Percentiles rank a stretch among this genome's conserved stretches.
Conservation (phyloP, 2,888 invertebrate genomes). For the Yponomeuta sedellus region DNA sequence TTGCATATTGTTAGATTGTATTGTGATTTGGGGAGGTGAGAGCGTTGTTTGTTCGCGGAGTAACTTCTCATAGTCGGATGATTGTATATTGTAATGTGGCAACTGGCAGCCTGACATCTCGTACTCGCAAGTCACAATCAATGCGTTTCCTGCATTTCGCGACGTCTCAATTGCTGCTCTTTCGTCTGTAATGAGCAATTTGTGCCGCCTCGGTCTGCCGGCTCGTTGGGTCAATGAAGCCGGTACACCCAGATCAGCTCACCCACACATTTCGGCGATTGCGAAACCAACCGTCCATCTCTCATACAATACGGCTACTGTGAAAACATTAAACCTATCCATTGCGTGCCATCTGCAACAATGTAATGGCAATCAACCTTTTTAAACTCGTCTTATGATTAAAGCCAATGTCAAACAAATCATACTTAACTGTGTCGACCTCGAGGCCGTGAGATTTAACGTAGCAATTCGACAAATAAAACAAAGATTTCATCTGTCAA, state of each 20-base stretch:
- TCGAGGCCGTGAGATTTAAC: slow-evolving; percentile 4
- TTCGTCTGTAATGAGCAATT: slow-evolving; percentile 66
- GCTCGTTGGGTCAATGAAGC: slow-evolving; percentile 42
- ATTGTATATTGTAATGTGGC: slow-evolving; percentile 20
- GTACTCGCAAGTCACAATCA: slow-evolving; percentile 62
- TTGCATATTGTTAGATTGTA: slow-evolving; percentile 27
- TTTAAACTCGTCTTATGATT: slow-evolving; percentile 8
- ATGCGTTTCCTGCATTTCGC: slow-evolving; percentile 58
- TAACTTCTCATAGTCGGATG: neutral
- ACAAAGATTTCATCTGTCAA: neutral
- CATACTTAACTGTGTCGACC: slow-evolving; percentile 13
- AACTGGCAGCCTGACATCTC: slow-evolving; percentile 35
- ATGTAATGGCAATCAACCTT: slow-evolving; percentile 9
- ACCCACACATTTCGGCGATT: slow-evolving; percentile 11
- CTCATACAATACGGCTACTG: neutral
- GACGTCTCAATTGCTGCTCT: slow-evolving; percentile 73
- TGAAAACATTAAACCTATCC: slow-evolving; percentile 7
- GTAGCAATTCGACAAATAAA: slow-evolving; percentile 1
- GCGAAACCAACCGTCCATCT: slow-evolving; percentile 1
- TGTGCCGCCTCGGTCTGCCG: slow-evolving; percentile 55
- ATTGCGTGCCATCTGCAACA: slow-evolving; percentile 11
- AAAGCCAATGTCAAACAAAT: slow-evolving; percentile 21
- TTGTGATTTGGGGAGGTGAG: slow-evolving; percentile 14
- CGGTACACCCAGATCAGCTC: neutral
- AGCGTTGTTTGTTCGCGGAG: slow-evolving; percentile 9